phyloP scores from a whole-genome alignment of 2,797 vertebrate genomes.

The Numenius phaeopus region DNA sequence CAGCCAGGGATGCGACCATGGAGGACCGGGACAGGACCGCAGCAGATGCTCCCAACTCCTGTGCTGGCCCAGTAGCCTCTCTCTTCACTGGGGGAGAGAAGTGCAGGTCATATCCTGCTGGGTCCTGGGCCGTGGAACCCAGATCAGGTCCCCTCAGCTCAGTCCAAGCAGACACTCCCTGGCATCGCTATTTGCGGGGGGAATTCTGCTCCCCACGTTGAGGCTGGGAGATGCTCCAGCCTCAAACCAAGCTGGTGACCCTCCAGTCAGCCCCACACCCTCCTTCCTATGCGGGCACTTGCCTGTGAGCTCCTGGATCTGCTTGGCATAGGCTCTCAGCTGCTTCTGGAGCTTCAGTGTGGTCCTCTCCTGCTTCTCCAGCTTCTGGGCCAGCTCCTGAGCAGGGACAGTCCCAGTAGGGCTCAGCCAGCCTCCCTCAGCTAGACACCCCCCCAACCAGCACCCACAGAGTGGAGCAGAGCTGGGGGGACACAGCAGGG shows the following conservation, averaged over 20 bases:
- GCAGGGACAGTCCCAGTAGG: background rate
- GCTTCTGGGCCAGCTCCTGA: constrained; percentile 78
- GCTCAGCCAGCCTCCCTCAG: background rate
- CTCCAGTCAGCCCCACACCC: background rate
- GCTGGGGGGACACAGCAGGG: background rate
- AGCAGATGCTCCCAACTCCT: background rate
- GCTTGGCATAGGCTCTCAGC: constrained; percentile 75
- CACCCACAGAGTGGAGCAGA: rapidly evolving
- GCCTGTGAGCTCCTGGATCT: constrained; percentile 75
- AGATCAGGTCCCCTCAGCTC: background rate
- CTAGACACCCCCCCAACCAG: background rate
- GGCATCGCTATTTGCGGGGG: background rate
- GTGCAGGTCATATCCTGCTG: background rate
- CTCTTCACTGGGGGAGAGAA: background rate
- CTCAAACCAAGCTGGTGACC: background rate
- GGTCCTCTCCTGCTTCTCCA: constrained; percentile 80
- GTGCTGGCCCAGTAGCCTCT: background rate
- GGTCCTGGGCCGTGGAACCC: background rate
- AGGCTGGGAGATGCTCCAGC: no score
- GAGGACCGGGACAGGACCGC: background rate
- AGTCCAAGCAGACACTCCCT: background rate
- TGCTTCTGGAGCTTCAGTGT: constrained; percentile 79
- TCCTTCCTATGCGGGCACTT: background rate
- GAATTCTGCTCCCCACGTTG: background rate
- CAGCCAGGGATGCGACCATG: background rate